Conservation (phyloP, 1,140 invertebrate species). For the Meloidogyne exigua region DNA sequence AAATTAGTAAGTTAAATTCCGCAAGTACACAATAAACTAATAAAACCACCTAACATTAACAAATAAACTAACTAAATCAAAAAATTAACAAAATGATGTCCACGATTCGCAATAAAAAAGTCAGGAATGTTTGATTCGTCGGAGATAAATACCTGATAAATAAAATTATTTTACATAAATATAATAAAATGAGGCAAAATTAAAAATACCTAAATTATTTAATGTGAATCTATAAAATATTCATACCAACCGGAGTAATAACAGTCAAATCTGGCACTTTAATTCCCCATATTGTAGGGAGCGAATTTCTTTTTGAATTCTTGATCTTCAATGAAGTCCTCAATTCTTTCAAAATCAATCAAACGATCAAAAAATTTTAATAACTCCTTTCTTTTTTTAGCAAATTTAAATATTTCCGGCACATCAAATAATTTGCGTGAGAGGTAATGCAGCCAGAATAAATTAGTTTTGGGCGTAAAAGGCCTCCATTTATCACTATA, state of each 20-base stretch:
- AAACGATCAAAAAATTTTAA: no score
- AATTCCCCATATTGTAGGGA: no score
- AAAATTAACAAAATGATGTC: constrained; percentile 81
- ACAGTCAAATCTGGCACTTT: constrained; percentile 97
- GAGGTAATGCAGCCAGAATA: not conserved
- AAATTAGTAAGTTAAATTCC: no score
- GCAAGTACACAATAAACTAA: no score
- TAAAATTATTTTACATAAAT: constrained; percentile 11
- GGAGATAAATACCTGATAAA: constrained; percentile 58
- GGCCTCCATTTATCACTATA: not conserved
- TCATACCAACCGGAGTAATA: constrained; percentile 88
- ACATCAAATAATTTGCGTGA: not conserved
- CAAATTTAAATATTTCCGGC: not conserved
- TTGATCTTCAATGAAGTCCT: no score
- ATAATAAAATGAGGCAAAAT: no score
- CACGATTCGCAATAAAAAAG: constrained; percentile 96
- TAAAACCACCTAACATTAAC: no score
- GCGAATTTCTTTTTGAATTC: no score
- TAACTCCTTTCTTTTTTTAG: not conserved
- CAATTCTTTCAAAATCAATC: no score
- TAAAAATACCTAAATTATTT: not conserved
- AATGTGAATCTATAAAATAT: not conserved
- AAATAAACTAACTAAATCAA: no score
- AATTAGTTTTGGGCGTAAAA: not conserved
- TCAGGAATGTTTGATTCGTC: constrained; percentile 65